Evolutionary conservation across 2,113 vertebrate genomes (phyloP).

Genomic region (Todiramphus saurophagus): DNA sequence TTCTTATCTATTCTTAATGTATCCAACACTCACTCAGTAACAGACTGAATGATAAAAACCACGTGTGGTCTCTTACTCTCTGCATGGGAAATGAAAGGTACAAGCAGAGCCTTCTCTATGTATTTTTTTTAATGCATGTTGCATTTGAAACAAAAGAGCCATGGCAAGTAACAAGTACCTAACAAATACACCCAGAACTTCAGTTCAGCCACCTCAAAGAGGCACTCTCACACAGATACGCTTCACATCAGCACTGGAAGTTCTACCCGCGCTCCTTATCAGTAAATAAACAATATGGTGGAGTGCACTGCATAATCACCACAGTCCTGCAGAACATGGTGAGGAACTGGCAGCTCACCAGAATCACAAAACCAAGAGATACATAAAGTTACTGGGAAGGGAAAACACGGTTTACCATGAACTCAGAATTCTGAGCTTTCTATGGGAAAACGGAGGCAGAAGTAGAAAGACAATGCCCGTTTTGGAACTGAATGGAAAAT

Average conservation of each 20-base stretch:
- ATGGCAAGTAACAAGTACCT: neutral
- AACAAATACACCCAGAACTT: neutral
- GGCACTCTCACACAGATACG: no score
- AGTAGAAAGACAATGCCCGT: neutral
- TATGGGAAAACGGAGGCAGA: neutral
- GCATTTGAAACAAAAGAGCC: neutral
- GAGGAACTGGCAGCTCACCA: neutral
- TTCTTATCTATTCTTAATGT: neutral
- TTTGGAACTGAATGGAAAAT: neutral
- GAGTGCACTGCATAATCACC: neutral
- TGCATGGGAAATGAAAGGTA: neutral
- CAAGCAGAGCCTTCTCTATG: neutral
- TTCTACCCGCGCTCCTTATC: neutral
- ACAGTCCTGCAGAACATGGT: neutral
- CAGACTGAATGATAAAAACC: neutral
- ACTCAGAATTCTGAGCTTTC: neutral
- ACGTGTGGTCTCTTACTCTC: neutral
- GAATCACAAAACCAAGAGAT: neutral
- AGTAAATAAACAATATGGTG: neutral
- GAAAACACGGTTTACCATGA: neutral
- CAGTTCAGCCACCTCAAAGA: neutral
- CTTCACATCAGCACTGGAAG: neutral
- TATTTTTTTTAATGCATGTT: neutral
- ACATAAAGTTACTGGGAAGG: neutral
- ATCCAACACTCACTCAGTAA: neutral